A percentile compares a stretch with the other conserved stretches of the same genome.
Evolutionary conservation across 2,888 invertebrate species (phyloP).

Genomic region (Caenorhabditis drosophilae): DNA sequence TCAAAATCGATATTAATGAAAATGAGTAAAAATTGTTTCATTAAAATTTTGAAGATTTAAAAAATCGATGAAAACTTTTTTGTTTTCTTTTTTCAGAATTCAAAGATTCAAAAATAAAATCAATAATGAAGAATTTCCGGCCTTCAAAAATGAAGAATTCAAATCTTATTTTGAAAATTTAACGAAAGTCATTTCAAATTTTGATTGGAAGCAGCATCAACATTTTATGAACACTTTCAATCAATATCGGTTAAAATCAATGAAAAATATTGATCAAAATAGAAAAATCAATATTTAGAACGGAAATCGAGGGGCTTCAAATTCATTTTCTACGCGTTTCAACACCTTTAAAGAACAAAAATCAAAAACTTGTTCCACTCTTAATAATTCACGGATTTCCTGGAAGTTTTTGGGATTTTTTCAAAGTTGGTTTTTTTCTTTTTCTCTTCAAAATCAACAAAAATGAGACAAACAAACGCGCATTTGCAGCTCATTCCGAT

Average conservation of each 20-base stretch:
- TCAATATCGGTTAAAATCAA: conserved; percentile 44
- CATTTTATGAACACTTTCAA: conserved; percentile 59
- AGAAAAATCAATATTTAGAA: conserved; percentile 19
- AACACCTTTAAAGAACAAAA: conserved; percentile 36
- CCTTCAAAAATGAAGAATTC: conserved; percentile 2
- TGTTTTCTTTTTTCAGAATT: conserved; percentile 4
- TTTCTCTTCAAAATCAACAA: not conserved
- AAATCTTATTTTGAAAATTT: conserved; percentile 38
- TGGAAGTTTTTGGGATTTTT: conserved; percentile 58
- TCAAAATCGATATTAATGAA: conserved; percentile 16
- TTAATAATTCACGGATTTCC: conserved; percentile 58
- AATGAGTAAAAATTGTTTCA: no score
- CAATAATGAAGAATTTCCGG: conserved; percentile 11
- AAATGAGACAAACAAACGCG: not conserved
- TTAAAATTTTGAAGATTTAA: no score
- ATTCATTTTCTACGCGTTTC: conserved; percentile 51
- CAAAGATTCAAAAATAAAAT: conserved; percentile 5
- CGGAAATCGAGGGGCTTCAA: conserved; percentile 52
- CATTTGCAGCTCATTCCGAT: conserved; percentile 48
- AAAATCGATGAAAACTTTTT: conserved; percentile 1
- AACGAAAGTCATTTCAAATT: conserved; percentile 39
- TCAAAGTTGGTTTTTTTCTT: conserved; percentile 36
- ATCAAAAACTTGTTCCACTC: conserved; percentile 40
- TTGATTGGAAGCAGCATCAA: conserved; percentile 58
- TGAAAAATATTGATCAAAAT: not conserved